Percentiles rank a stretch among this genome's conserved stretches.
Conservation (phyloP, 2,888 invertebrate species). For the Itoplectis maculator region DNA sequence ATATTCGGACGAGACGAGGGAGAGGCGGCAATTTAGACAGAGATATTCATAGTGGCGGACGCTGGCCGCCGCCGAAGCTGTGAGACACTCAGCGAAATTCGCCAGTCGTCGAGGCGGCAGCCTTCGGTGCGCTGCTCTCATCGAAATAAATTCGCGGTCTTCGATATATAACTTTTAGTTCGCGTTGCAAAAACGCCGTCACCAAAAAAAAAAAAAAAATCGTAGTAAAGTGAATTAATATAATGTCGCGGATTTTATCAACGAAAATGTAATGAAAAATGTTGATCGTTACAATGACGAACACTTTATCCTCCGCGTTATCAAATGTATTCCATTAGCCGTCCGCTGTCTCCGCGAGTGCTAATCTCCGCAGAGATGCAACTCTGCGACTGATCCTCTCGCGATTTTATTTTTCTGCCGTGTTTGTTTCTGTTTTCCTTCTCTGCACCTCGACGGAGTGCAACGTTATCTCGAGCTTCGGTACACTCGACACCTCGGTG, state of each 20-base stretch:
- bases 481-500: neutral
- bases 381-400: conserved; percentile 1
- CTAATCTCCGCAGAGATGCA: neutral
- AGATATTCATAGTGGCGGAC: conserved; percentile 38
- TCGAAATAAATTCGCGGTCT: conserved; percentile 6
- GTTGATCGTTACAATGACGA: neutral
- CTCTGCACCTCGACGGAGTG: conserved; percentile 13
- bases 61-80: neutral
- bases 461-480: conserved; percentile 25
- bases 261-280: neutral
- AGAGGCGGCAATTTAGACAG: conserved; percentile 29
- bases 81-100: conserved; percentile 25
- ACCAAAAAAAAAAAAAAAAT: neutral
- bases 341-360: no score
- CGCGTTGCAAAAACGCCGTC: neutral
- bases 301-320: neutral
- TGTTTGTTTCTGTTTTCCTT: conserved; percentile 5
- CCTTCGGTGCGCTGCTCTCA: conserved; percentile 37
- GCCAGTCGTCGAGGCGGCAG: conserved; percentile 59
- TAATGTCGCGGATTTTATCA: neutral
- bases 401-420: neutral
- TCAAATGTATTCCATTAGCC: neutral
- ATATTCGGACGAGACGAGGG: conserved; percentile 12
- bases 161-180: neutral
- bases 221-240: no score